A percentile compares a stretch with the other conserved stretches of the same genome.
phyloP scores from a whole-genome alignment of 2,888 invertebrate genomes.

The Thereva nobilitata region DNA sequence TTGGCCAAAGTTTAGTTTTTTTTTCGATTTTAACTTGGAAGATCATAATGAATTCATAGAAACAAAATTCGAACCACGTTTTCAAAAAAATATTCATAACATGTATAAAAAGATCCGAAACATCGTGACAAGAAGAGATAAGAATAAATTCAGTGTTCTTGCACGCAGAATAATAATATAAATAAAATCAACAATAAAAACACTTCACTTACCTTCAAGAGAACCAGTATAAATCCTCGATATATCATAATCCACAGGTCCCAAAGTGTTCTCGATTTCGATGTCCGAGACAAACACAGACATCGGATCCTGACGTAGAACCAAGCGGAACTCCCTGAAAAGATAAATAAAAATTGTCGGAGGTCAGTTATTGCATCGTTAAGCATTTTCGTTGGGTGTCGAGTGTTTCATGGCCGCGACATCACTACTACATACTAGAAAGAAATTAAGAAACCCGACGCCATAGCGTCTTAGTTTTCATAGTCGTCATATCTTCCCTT shows the following conservation, averaged over 20 bases:
- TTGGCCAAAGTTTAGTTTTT: too few species aligned
- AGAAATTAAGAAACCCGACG: too few species aligned
- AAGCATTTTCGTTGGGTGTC: neutral
- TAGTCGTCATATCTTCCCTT: too few species aligned
- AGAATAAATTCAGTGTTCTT: too few species aligned
- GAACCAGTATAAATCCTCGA: constrained; percentile 76
- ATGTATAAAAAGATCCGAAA: too few species aligned
- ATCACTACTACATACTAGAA: too few species aligned
- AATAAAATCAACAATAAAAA: neutral
- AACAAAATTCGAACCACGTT: too few species aligned
- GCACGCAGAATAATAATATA: neutral
- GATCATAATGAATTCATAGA: too few species aligned
- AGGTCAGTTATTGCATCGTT: constrained; percentile 17
- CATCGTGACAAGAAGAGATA: too few species aligned
- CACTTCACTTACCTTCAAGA: constrained; percentile 68
- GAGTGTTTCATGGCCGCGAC: neutral
- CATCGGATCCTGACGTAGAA: constrained; percentile 72
- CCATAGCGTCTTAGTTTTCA: too few species aligned
- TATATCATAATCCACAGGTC: constrained; percentile 72
- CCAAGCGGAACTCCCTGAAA: constrained; percentile 76
- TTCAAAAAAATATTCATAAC: too few species aligned
- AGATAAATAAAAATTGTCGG: constrained; percentile 44
- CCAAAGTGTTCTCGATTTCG: constrained; percentile 73
- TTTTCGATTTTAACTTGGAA: too few species aligned
- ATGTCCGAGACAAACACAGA: constrained; percentile 76